phyloP scores from a whole-genome alignment of 2,797 vertebrate species.

The Dallia pectoralis region DNA sequence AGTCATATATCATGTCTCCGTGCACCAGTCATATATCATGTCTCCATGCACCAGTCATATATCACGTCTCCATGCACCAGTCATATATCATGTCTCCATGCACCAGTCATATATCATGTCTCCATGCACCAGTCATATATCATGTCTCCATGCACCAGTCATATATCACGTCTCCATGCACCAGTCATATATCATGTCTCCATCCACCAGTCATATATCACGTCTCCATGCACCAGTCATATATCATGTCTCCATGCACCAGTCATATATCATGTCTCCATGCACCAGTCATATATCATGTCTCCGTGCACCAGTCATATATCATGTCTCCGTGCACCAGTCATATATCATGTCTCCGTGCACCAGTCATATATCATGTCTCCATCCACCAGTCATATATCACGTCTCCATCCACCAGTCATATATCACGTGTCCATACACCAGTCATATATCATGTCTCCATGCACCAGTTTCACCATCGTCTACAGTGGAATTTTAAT shows the following conservation, averaged over 20 bases:
- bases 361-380: no score
- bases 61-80: background rate
- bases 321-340: background rate
- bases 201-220: background rate
- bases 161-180: background rate
- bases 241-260: no score
- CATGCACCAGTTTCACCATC: conserved; percentile 31
- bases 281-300: conserved; percentile 14
- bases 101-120: background rate
- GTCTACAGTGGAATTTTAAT: conserved; percentile 17
- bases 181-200: background rate
- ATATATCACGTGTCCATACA: no score
- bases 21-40: background rate
- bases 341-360: no score
- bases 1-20: background rate
- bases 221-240: no score
- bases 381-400: no score
- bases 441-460: no score
- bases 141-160: background rate
- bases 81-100: background rate
- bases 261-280: conserved; percentile 21
- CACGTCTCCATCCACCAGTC: no score
- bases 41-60: background rate
- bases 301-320: no score
- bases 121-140: background rate